Base-by-base conservation (phyloP, 2,888 invertebrate species). In the Biston betularia region DNA sequence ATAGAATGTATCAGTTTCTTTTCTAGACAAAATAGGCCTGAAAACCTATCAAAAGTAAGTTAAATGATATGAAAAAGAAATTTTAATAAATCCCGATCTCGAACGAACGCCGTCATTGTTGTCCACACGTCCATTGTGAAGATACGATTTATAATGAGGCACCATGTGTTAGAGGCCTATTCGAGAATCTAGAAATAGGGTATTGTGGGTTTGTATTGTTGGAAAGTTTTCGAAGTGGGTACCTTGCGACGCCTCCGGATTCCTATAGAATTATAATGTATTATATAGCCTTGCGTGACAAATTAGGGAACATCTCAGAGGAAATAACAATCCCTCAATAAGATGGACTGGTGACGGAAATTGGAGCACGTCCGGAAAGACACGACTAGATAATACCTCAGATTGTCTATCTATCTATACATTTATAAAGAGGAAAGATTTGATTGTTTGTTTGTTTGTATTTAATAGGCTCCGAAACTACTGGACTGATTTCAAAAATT, bases 31-130 rank as follows among this genome's bases (percentile, higher is more conserved):
- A 44, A 58, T 42, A 52, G 44, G 54, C 63, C 53, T 46, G 34
- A 61, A 69, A 64, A 58, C 46, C 55, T 24, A 38, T 78, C 75
- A 79, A 77, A 38, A 48, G 38, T 75, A 73, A 79, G 79, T 78
- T 76, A 75, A 78, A 75, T 69, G 74, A 74, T 74, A 70, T 72
- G 69, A 79, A 75, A 67, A 69, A 71, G 53, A 66, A 64, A 45
- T 70, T 74, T 76, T 76, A 71, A 75, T 72, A 75, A 76, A 71
- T 48, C 53, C 72, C 68, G 73, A 78, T 77, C 76, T 73, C 71
- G 72, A 65, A 65, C 82, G 86, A 86, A 87, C 85, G 84, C 81
- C 78, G 81, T 80, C 84, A 87, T 87, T 88, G 85, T 87, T 80
- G 80, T 79, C 77, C 79, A 79, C 79, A 76, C 73, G 70, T 71